Percentiles rank a stretch among this genome's conserved stretches.
phyloP scores from a whole-genome alignment of 1,140 invertebrate species.

The Ooceraea biroi region DNA sequence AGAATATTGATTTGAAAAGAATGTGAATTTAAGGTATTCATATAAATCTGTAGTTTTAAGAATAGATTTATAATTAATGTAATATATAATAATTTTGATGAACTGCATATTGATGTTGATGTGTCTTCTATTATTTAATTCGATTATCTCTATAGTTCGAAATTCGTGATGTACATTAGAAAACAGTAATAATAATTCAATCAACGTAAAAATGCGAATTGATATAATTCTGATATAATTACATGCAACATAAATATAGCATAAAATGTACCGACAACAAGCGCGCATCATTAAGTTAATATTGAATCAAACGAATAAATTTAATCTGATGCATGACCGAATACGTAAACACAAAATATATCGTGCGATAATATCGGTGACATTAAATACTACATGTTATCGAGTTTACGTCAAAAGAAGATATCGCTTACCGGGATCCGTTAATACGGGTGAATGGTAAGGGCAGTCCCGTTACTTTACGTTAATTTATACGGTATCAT shows the following conservation, averaged over 20 bases:
- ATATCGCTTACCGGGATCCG: neutral
- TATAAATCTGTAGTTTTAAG: no score
- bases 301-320: conserved; percentile 14
- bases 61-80: no score
- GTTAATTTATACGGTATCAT: conserved; percentile 13
- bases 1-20: no score
- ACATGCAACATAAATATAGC: neutral
- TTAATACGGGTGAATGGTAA: neutral
- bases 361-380: neutral
- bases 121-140: no score
- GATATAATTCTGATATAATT: neutral
- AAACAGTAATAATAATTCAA: no score
- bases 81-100: no score
- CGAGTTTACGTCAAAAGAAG: neutral
- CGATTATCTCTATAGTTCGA: no score
- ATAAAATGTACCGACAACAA: neutral
- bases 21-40: no score
- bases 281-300: conserved; percentile 6
- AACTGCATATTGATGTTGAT: no score
- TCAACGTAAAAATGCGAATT: no score
- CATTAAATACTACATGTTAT: neutral
- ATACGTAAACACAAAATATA: neutral
- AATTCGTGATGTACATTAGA: no score
- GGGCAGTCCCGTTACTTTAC: neutral
- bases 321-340: conserved; percentile 22